Percentiles rank a stretch among this genome's conserved stretches.
These are phyloP conservation scores for Ctenochaetus hawaiiensis DNA, from an alignment of 2,797 vertebrate species.

Conservation along the genomic window DNA sequence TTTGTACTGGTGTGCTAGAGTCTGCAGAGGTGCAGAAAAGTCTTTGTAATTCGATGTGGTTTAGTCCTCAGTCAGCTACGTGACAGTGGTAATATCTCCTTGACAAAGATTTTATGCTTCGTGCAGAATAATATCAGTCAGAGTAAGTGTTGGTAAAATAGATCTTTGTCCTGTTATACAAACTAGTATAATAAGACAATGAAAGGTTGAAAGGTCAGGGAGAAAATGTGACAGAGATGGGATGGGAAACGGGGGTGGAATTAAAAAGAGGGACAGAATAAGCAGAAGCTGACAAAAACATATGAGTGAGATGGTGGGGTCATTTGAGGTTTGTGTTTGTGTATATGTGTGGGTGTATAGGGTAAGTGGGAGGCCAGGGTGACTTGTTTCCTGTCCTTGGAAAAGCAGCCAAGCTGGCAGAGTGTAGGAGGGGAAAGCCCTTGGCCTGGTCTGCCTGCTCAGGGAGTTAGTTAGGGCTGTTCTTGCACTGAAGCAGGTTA, in stretches of 20 bases:
- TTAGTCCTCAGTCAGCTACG: not conserved
- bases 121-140: conserved; percentile 6
- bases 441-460: conserved; percentile 21
- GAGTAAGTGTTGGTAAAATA: conserved; percentile 23
- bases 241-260: too few relatives aligned
- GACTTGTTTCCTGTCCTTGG: conserved; percentile 69
- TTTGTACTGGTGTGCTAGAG: not conserved
- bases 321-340: conserved; percentile 58
- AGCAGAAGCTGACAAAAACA: conserved; percentile 36
- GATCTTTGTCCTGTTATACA: conserved; percentile 7
- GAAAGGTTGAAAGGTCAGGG: conserved; percentile 1
- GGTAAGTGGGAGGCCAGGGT: conserved; percentile 50
- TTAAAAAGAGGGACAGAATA: conserved; percentile 23
- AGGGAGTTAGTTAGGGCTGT: conserved; percentile 18
- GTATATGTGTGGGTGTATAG: conserved; percentile 46
- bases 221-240: conserved; percentile 4
- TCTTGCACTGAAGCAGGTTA: conserved; percentile 40
- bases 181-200: conserved; percentile 16
- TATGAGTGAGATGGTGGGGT: conserved; percentile 38
- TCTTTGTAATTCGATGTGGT: not conserved
- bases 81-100: not conserved
- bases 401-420: conserved; percentile 66
- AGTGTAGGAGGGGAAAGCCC: conserved; percentile 80
- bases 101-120: not conserved
- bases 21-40: not conserved